Evolutionary conservation across 1,140 invertebrate genomes (phyloP).

Genomic region (Pomacea maculata): DNA sequence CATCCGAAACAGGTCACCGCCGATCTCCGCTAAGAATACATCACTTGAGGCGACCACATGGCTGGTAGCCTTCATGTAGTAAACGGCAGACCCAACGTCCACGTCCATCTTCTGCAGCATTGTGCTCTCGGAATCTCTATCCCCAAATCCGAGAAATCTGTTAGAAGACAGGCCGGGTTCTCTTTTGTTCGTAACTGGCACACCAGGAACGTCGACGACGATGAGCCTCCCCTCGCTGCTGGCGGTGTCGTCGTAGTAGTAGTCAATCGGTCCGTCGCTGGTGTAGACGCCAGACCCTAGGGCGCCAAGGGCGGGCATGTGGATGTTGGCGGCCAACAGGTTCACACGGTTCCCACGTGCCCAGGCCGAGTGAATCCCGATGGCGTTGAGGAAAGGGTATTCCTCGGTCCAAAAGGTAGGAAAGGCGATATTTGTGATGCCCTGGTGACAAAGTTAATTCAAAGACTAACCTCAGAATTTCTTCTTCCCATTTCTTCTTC

Average conservation of each 20-base stretch:
- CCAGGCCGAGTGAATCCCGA: slow-evolving; percentile 69
- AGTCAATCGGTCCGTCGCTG: slow-evolving; percentile 29
- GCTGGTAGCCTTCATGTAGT: slow-evolving; percentile 4
- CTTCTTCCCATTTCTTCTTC: too few species aligned
- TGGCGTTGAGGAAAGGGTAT: slow-evolving; percentile 72
- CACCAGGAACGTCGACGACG: slow-evolving; percentile 28
- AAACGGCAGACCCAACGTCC: slow-evolving; percentile 9
- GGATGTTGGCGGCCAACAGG: slow-evolving; percentile 70
- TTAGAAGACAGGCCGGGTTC: too few species aligned
- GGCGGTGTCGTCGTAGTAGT: slow-evolving; percentile 32
- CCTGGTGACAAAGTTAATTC: neutral
- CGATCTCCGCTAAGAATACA: neutral
- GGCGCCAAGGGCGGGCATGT: slow-evolving; percentile 65
- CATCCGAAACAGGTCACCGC: neutral
- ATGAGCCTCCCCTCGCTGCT: slow-evolving; percentile 30
- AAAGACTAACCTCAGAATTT: too few species aligned
- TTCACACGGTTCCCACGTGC: slow-evolving; percentile 70
- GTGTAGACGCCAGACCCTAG: slow-evolving; percentile 70
- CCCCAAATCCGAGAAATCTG: neutral
- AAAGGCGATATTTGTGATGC: slow-evolving; percentile 75
- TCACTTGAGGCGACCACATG: neutral
- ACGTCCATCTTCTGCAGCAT: neutral
- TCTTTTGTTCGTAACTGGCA: neutral
- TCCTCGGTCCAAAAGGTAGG: slow-evolving; percentile 78
- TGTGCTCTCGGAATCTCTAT: too few species aligned